Base-by-base conservation (phyloP, 2,888 invertebrate genomes). In the Microctonus hyperodae region DNA sequence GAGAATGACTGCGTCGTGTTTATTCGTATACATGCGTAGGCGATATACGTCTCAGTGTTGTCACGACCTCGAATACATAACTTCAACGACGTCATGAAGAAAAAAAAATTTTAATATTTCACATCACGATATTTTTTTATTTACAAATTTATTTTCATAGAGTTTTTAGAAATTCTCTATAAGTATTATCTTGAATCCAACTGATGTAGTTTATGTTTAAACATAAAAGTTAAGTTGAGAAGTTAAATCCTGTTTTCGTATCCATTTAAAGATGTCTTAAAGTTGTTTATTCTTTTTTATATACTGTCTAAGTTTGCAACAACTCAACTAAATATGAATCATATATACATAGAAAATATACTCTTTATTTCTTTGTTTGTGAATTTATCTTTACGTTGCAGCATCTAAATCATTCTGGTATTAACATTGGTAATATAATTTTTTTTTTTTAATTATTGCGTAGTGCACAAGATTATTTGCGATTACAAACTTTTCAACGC, bases 11-110 rank as follows among this genome's bases (percentile, higher is more conserved):
- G 67, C 65, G 64, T 67, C 61, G 68, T 64, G 69, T 71, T 72
- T 70, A 70, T 71, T 72, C 68, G 72, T 67, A 70, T 68, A 25
- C 66, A 22, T 44, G 69, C 65, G 71, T 72, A 68, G 72, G 72
- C 71, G 71, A 70, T 63, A 70, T 63, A 68, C 64, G 55, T 23
- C 58, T 64, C 66, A 69, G 69, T 70, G 66, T 53, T 71, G 71
- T 72, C 69, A 70, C 69, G 67, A 67, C 71, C 70, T 68, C 68
- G 65, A 50, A 50, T 60, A 51, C 63, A 57, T 64, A 65, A 64
- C 65, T 63, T 40, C 59, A 22, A 28, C 65, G 44, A 64, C 68
- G 65, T 70, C 70, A 70, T 69, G 55, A 16, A 67, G n/a, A n/a
- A 37, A 37, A 37, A n/a, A 16, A n/a, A 37, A 59, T 62, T 7